These are phyloP conservation scores for Oreocharis arfaki DNA, from an alignment of 2,113 vertebrate genomes.

Conservation along the genomic window DNA sequence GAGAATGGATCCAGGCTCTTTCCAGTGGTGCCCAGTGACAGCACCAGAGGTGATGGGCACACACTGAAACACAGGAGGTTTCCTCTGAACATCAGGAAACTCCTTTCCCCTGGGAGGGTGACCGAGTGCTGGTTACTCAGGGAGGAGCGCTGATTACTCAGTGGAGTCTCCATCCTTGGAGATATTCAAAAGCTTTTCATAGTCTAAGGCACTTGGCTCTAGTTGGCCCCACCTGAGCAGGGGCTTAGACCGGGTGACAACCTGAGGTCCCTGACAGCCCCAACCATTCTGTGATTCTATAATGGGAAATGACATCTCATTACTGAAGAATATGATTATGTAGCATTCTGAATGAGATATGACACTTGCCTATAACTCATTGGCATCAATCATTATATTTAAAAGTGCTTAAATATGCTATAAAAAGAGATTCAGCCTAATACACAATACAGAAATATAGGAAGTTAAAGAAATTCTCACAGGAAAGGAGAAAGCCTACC, in stretches of 20 bases:
- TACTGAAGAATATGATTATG: background rate
- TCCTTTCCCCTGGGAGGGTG: background rate
- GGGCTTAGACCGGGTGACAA: background rate
- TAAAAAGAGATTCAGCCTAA: conserved; percentile 10
- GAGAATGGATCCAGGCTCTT: background rate
- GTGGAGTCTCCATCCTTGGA: background rate
- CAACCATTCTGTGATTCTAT: background rate
- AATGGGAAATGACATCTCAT: background rate
- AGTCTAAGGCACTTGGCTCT: fast-evolving
- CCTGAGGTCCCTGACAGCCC: background rate
- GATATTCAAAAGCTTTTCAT: background rate
- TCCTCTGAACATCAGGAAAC: background rate
- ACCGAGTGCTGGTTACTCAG: fast-evolving
- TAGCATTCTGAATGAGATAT: background rate
- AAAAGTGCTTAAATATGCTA: background rate
- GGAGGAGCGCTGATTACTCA: too few species aligned
- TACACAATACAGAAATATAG: background rate
- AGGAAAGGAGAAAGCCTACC: conserved; percentile 33
- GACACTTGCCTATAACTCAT: background rate
- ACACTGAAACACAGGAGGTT: background rate
- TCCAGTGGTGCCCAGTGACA: background rate
- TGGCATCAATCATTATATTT: conserved; percentile 14
- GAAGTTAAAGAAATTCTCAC: conserved; percentile 42
- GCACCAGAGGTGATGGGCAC: background rate
- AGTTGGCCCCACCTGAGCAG: background rate